A percentile compares a stretch with the other conserved stretches of the same genome.
phyloP scores from a whole-genome alignment of 2,113 vertebrate species.

The Thalassoma bifasciatum region DNA sequence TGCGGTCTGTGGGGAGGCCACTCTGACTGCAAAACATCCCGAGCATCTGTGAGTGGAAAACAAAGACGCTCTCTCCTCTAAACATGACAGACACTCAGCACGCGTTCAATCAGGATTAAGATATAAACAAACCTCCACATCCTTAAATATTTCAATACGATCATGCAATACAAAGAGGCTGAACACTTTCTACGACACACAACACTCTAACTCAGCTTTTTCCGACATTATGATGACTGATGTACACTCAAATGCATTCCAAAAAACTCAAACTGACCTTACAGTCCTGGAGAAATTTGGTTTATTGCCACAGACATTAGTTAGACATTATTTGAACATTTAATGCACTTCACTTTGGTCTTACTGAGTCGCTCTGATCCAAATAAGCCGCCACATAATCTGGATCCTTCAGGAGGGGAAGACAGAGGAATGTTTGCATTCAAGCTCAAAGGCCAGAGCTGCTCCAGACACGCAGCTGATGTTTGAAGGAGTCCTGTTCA shows the following conservation, averaged over 20 bases:
- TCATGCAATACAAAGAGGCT: no score
- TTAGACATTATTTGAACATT: background rate
- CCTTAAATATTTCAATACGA: background rate
- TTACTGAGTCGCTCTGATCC: conserved; percentile 14
- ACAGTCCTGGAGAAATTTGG: no score
- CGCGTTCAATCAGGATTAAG: background rate
- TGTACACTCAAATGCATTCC: no score
- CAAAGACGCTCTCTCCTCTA: conserved; percentile 24
- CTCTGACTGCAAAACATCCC: conserved; percentile 48
- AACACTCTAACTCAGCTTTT: no score
- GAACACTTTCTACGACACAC: no score
- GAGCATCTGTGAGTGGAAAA: conserved; percentile 45
- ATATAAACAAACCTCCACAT: background rate
- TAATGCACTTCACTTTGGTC: background rate
- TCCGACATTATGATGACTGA: no score
- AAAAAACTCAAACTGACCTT: background rate
- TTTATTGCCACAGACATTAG: no score
- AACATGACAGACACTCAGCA: background rate
- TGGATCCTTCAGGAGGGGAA: conserved; percentile 4
- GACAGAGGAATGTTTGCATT: conserved; percentile 42
- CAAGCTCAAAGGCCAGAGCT: conserved; percentile 48
- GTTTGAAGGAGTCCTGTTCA: conserved; percentile 14
- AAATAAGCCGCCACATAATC: conserved; percentile 5
- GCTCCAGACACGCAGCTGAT: conserved; percentile 13
- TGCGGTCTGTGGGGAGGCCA: conserved; percentile 63